phyloP scores from a whole-genome alignment of 2,113 vertebrate species.

The Plecturocebus donacophilus region DNA sequence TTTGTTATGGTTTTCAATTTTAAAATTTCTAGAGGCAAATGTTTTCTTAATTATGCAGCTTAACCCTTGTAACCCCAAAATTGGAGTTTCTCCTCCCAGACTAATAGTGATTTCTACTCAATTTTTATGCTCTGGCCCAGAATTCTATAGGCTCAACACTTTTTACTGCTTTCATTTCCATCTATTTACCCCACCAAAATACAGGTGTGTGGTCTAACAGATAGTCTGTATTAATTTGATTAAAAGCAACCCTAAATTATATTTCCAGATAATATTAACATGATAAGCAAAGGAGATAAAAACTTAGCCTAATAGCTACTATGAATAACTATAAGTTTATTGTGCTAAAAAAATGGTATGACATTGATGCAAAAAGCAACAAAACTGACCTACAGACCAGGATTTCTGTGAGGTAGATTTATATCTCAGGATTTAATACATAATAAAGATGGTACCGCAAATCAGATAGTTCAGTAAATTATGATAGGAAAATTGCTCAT shows the following conservation, averaged over 20 bases:
- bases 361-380: background rate
- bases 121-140: background rate
- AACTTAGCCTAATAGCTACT: background rate
- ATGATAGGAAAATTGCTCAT: background rate
- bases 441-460: background rate
- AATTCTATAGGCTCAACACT: background rate
- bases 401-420: background rate
- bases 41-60: background rate
- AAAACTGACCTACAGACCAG: background rate
- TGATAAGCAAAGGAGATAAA: background rate
- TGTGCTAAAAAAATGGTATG: background rate
- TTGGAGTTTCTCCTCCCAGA: background rate
- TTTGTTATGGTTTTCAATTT: background rate
- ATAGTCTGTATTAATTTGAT: background rate
- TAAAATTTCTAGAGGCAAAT: background rate
- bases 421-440: constrained; percentile 5
- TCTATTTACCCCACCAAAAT: background rate
- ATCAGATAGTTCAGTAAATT: background rate
- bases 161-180: background rate
- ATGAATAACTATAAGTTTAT: background rate
- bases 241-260: background rate
- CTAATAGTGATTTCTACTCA: background rate
- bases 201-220: background rate
- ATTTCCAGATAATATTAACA: background rate
- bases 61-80: background rate